A percentile compares a stretch with the other conserved stretches of the same genome.
Conservation (phyloP, 2,797 vertebrate species). For the Podarcis lilfordi region DNA sequence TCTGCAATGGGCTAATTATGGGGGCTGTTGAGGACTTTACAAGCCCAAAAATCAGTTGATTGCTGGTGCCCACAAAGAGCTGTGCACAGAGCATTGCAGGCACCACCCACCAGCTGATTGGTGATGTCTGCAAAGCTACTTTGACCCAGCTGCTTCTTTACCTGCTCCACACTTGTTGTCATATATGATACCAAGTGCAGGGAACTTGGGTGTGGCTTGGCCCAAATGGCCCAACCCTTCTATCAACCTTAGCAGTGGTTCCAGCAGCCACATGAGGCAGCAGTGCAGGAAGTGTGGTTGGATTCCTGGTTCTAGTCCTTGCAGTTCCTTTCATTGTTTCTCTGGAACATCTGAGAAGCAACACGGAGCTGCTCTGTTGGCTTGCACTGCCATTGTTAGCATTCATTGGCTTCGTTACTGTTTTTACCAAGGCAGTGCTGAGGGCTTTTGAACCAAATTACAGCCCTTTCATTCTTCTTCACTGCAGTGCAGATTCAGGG, state of each 20-base stretch:
- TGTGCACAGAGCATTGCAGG: too few relatives aligned
- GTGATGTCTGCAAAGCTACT: too few relatives aligned
- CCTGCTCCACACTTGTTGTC: too few relatives aligned
- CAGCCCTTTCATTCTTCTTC: not conserved
- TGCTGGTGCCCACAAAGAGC: too few relatives aligned
- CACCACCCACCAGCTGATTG: too few relatives aligned
- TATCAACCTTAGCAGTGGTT: not conserved
- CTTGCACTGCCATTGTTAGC: not conserved
- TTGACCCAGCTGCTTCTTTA: too few relatives aligned
- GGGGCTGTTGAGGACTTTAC: too few relatives aligned
- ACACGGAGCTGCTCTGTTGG: not conserved
- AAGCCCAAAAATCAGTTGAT: too few relatives aligned
- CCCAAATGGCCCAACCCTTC: too few relatives aligned
- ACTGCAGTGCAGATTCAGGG: accelerated
- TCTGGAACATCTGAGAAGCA: not conserved
- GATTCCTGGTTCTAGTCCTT: not conserved
- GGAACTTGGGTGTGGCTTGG: too few relatives aligned
- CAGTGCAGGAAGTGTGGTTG: accelerated
- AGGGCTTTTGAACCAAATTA: not conserved
- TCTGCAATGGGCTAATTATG: too few relatives aligned
- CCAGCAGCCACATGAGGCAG: not conserved
- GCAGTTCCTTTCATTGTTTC: not conserved
- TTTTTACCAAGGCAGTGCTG: not conserved
- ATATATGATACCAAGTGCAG: too few relatives aligned
- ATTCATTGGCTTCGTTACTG: not conserved